phyloP scores from a whole-genome alignment of 2,113 vertebrate genomes.

The Halichoeres trimaculatus region DNA sequence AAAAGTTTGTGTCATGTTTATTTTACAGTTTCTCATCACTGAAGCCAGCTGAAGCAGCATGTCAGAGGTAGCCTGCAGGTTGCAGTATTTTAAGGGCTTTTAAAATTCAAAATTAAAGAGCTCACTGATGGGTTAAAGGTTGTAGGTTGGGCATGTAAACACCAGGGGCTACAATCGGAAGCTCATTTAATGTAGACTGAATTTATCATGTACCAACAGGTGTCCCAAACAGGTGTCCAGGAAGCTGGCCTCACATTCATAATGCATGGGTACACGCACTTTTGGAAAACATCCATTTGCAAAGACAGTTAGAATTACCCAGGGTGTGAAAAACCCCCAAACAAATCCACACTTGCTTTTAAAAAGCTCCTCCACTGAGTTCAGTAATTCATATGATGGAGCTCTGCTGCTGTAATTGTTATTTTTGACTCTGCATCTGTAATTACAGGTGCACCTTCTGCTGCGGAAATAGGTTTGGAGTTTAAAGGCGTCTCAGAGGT shows the following conservation, averaged over 20 bases:
- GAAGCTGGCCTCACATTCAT: conserved; percentile 61
- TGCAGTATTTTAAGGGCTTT: not conserved
- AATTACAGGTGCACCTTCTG: conserved; percentile 72
- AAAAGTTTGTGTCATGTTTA: no score
- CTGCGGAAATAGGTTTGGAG: conserved; percentile 52
- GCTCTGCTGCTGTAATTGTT: conserved; percentile 72
- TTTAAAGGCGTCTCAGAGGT: conserved; percentile 47
- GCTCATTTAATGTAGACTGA: conserved; percentile 44
- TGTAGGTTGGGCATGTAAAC: conserved; percentile 4
- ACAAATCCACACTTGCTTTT: conserved; percentile 76
- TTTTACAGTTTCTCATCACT: no score
- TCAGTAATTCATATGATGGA: conserved; percentile 73
- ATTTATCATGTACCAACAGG: conserved; percentile 66
- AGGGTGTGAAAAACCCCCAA: conserved; percentile 60
- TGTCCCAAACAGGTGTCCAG: conserved; percentile 80
- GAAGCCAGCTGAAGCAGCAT: no score
- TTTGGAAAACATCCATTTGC: conserved; percentile 77
- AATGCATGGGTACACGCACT: conserved; percentile 59
- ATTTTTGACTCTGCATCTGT: conserved; percentile 72
- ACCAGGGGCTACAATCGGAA: conserved; percentile 45
- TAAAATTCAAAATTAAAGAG: conserved; percentile 19
- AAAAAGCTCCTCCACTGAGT: conserved; percentile 58
- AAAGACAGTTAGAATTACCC: conserved; percentile 69
- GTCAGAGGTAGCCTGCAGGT: not conserved
- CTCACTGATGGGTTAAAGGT: conserved; percentile 26